These are phyloP conservation scores for Melitaea cinxia DNA, from an alignment of 1,140 invertebrate genomes.

Conservation along the genomic window DNA sequence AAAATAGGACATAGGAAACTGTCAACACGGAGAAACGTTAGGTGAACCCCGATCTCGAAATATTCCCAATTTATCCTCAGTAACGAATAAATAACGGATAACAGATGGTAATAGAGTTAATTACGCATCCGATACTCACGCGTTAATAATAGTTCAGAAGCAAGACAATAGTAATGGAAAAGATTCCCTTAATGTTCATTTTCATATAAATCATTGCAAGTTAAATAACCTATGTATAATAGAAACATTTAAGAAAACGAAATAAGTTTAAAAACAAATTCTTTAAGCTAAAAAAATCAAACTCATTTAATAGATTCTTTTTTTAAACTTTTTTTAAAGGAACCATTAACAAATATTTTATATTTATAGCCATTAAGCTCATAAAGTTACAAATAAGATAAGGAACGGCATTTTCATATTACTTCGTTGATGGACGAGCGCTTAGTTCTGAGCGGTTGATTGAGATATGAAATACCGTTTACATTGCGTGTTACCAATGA, in stretches of 20 bases:
- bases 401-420: slow-evolving; percentile 18
- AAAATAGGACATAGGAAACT: slow-evolving; percentile 19
- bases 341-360: neutral
- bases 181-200: neutral
- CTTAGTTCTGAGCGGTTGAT: slow-evolving; percentile 18
- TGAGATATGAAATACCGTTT: slow-evolving; percentile 25
- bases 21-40: neutral
- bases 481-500: slow-evolving; percentile 17
- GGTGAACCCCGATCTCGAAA: slow-evolving; percentile 10
- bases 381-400: no score
- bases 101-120: slow-evolving; percentile 1
- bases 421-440: slow-evolving; percentile 21
- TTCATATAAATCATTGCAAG: slow-evolving; percentile 18
- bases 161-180: slow-evolving; percentile 7
- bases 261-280: slow-evolving; percentile 13
- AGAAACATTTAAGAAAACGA: neutral
- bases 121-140: neutral
- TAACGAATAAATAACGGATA: slow-evolving; percentile 11
- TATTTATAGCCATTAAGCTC: neutral
- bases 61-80: slow-evolving; percentile 12
- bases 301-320: neutral
- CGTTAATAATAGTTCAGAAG: slow-evolving; percentile 2
- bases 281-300: neutral
- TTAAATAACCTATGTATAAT: slow-evolving; percentile 10
- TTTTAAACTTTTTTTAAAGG: neutral